Evolutionary conservation across 1,140 invertebrate species (phyloP), one percentile per base, ranked within the genome.

Genomic region (Pseudomyrmex flavicornis): DNA sequence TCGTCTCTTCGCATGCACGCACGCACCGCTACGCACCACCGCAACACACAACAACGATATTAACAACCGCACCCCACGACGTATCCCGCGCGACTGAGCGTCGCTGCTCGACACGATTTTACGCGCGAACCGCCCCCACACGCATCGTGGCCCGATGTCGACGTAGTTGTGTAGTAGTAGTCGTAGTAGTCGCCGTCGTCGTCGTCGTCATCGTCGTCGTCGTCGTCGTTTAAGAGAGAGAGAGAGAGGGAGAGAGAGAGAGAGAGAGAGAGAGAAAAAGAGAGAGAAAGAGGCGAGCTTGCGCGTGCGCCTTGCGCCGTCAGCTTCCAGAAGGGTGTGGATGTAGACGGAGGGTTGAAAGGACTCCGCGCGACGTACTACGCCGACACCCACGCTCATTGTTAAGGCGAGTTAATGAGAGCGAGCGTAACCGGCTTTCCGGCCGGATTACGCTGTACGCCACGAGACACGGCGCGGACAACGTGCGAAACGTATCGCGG

Each of bases 301-400:
- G 76, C 86, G 87, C 76, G 56, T 82, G 87, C 87, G 87, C 83
- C 20, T 44, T 80, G 10, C 12, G 54, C 56, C n/a, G 12, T 35
- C 54, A 5, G 35, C 4, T 44, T 54, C 70, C 50, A 68, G 76
- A 73, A 88, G 87, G 87, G 87, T 88, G 87, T 88, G 87, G 87
- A 88, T 88, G 54, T 22, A 73, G 65, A 73, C 68, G 70, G 68
- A 35, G 58, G 77, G 87, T 75, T 86, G 87, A 89, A 89, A 88
- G 80, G 84, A 86, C 52, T 82, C 54, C 84, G 56, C 84, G 62
- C 84, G 62, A 74, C 87, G 88, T 89, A 89, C 87, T 88, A 88
- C 80, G 80, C 84, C 84, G 74, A 86, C 80, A 89, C 84, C 79
- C 84, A 83, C 88, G 74, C 70, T 89, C 88, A 85, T 88, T 88